Conservation (phyloP, 1,140 invertebrate species). For the Ephestia elutella region DNA sequence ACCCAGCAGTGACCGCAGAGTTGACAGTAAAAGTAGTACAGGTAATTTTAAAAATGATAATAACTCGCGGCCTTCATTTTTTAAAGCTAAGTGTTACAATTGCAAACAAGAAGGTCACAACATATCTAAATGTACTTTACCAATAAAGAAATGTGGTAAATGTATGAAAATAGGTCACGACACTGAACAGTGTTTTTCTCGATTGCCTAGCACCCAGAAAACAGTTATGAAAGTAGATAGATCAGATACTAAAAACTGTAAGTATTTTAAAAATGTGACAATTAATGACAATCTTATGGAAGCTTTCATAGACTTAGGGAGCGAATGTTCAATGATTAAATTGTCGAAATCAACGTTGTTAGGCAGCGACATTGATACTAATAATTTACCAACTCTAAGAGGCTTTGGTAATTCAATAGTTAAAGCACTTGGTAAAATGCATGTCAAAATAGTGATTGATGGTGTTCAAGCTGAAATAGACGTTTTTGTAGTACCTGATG, state of each 20-base stretch:
- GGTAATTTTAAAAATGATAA: no score
- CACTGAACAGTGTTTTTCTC: background rate
- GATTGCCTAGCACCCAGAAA: background rate
- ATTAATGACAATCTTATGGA: background rate
- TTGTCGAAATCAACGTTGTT: background rate
- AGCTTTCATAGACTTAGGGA: background rate
- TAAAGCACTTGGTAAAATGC: no score
- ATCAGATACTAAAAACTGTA: background rate
- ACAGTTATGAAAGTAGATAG: background rate
- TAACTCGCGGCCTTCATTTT: no score
- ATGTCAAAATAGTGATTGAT: no score
- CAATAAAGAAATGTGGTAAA: conserved; percentile 7
- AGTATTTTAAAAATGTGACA: background rate
- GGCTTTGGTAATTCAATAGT: no score
- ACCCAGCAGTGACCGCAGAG: no score
- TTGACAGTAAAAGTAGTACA: no score
- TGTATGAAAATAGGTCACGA: background rate
- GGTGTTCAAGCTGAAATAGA: no score
- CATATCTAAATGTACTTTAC: background rate
- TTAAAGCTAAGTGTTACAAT: background rate
- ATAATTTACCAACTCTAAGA: no score
- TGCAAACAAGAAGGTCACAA: conserved; percentile 8
- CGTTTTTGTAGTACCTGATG: no score
- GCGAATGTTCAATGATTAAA: background rate
- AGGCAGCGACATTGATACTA: background rate